phyloP scores from a whole-genome alignment of 2,888 invertebrate species.

The Chloroclystis v-ata region DNA sequence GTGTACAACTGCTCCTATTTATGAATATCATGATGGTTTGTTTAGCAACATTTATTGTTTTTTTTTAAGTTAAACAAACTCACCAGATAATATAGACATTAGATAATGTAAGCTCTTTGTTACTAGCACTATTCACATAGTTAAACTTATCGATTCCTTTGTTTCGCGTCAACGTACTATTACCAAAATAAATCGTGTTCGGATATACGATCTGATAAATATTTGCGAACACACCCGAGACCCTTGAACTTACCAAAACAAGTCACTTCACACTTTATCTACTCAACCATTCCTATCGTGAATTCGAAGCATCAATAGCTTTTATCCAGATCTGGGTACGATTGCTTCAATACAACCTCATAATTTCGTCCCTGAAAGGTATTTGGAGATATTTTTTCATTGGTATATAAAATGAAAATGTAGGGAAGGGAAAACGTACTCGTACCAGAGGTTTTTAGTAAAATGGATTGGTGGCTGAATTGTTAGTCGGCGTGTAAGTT shows the following conservation, averaged over 20 bases:
- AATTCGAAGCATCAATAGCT: constrained; percentile 2
- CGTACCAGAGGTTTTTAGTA: neutral
- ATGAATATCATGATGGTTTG: too few species aligned
- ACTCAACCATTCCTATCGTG: constrained; percentile 1
- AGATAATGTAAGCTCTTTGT: too few species aligned
- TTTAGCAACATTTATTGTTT: too few species aligned
- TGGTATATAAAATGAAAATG: too few species aligned
- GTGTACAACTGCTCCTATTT: too few species aligned
- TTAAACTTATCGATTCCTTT: neutral
- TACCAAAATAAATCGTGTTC: constrained; percentile 1
- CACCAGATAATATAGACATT: too few species aligned
- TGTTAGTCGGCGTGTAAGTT: constrained; percentile 13
- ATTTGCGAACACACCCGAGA: constrained; percentile 3
- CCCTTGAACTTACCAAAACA: constrained; percentile 1
- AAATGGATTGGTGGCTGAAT: constrained; percentile 8
- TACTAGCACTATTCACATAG: neutral
- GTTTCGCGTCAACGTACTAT: neutral
- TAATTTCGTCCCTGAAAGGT: constrained; percentile 1
- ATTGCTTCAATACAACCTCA: constrained; percentile 1
- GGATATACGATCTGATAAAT: constrained; percentile 4
- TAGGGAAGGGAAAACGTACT: neutral
- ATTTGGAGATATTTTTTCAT: neutral
- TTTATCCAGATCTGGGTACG: constrained; percentile 1
- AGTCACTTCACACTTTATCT: constrained; percentile 6
- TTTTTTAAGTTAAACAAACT: too few species aligned